phyloP scores from a whole-genome alignment of 2,113 vertebrate species.

The Galemys pyrenaicus region DNA sequence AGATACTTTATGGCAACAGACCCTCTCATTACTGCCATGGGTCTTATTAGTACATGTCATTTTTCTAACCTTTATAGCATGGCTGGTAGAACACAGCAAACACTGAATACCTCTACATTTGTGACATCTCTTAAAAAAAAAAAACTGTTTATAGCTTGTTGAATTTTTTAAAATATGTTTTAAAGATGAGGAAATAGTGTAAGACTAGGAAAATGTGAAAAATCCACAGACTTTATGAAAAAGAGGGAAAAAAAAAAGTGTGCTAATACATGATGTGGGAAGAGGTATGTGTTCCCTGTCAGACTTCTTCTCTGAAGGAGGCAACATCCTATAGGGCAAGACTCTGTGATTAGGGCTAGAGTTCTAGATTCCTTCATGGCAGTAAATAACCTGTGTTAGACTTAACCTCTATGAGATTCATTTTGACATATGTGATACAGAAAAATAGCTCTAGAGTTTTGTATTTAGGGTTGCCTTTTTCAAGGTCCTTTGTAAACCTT shows the following conservation, averaged over 20 bases:
- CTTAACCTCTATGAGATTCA: not conserved
- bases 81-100: conserved; percentile 22
- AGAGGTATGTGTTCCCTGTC: not conserved
- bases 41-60: conserved; percentile 50
- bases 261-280: not conserved
- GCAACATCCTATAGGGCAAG: not conserved
- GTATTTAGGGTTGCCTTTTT: not conserved
- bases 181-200: conserved; percentile 68
- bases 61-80: conserved; percentile 61
- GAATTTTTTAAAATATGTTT: conserved; percentile 55
- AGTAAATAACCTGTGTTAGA: not conserved
- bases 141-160: not conserved
- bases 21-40: conserved; percentile 59
- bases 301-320: not conserved
- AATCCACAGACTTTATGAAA: not conserved
- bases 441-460: not conserved
- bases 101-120: not conserved
- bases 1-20: conserved; percentile 35
- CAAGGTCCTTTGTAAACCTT: not conserved
- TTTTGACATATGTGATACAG: not conserved
- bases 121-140: conserved; percentile 54
- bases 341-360: not conserved
- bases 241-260: not conserved
- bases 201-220: conserved; percentile 61
- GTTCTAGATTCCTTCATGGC: not conserved